phyloP scores from a whole-genome alignment of 2,888 invertebrate genomes.

The Eucera pruinosa region DNA sequence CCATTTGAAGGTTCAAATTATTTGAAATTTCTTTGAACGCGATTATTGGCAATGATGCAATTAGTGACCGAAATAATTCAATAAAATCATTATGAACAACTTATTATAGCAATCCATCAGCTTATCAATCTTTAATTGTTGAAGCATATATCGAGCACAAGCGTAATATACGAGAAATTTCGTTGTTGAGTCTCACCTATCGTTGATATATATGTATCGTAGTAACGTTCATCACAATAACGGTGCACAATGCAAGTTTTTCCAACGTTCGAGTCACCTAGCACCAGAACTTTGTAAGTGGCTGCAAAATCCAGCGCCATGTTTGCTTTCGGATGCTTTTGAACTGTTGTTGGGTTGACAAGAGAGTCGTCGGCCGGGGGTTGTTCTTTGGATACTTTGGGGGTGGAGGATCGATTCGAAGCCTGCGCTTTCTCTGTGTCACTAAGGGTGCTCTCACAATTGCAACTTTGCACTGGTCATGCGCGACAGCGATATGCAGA shows the following conservation, averaged over 20 bases:
- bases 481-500: constrained; percentile 32
- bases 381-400: constrained; percentile 64
- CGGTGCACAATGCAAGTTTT: constrained; percentile 96
- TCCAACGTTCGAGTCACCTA: constrained; percentile 95
- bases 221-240: constrained; percentile 95
- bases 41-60: background rate
- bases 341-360: constrained; percentile 78
- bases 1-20: background rate
- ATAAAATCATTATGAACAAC: constrained; percentile 8
- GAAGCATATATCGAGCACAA: constrained; percentile 8
- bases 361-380: constrained; percentile 77
- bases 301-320: constrained; percentile 95
- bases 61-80: background rate
- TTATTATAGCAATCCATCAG: constrained; percentile 10
- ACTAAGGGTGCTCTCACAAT: constrained; percentile 62
- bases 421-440: constrained; percentile 75
- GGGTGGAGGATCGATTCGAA: constrained; percentile 77
- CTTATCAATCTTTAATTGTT: constrained; percentile 16
- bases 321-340: constrained; percentile 76
- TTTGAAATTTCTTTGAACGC: background rate
- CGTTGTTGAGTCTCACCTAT: constrained; percentile 88
- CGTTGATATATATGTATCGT: constrained; percentile 95
- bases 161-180: constrained; percentile 14
- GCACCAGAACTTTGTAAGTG: constrained; percentile 93
- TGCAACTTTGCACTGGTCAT: constrained; percentile 52